Evolutionary conservation across 2,888 invertebrate species (phyloP).

Genomic region (Lumbricus terrestris): DNA sequence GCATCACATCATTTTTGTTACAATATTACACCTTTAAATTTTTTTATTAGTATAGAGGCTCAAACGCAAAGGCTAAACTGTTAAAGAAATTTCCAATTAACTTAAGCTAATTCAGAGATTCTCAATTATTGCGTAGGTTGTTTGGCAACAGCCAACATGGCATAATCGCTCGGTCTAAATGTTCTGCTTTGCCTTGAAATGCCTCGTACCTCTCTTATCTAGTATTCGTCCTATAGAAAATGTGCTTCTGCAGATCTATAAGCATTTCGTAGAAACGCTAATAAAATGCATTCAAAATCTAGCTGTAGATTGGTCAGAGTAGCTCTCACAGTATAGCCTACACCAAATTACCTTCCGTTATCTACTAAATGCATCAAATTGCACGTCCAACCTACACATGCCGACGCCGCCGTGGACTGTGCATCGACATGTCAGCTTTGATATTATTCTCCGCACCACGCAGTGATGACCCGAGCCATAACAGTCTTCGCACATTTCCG

Average conservation of each 20-base stretch:
- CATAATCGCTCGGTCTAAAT: neutral
- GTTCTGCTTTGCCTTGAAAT: neutral
- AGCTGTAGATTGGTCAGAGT: neutral
- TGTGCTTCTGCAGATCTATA: neutral
- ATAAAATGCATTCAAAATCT: neutral
- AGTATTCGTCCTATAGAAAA: neutral
- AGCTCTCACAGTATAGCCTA: too few species aligned
- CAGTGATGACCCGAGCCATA: neutral
- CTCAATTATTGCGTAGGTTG: neutral
- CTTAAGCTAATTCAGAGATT: too few species aligned
- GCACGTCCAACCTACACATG: neutral
- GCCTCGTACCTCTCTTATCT: neutral
- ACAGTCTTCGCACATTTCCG: neutral
- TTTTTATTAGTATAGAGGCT: too few species aligned
- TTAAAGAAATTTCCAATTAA: neutral
- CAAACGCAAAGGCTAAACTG: neutral
- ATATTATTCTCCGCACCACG: neutral
- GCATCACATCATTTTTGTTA: too few species aligned
- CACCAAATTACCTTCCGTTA: neutral
- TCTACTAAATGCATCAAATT: neutral
- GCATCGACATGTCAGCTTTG: neutral
- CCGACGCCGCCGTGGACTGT: neutral
- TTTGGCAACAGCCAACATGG: neutral
- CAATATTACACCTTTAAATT: too few species aligned
- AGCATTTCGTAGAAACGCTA: neutral